Percentiles rank a stretch among this genome's conserved stretches.
phyloP scores from a whole-genome alignment of 2,113 vertebrate species.

The Protobothrops flavoviridis region DNA sequence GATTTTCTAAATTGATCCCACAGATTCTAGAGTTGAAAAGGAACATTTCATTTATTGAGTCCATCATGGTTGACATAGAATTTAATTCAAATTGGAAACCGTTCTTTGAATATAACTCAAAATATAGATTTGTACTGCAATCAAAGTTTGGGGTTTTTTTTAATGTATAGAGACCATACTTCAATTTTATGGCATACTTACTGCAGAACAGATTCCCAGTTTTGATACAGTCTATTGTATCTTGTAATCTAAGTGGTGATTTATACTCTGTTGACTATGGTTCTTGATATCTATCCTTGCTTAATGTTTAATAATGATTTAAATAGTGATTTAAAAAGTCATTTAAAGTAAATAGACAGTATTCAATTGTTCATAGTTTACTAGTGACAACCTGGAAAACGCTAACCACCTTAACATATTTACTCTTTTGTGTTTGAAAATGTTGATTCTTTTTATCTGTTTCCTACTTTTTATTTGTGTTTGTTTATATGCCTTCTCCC shows the following conservation, averaged over 20 bases:
- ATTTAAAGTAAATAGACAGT: background rate
- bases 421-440: background rate
- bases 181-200: background rate
- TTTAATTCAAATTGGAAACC: background rate
- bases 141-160: background rate
- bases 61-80: background rate
- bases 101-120: background rate
- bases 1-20: background rate
- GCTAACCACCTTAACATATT: background rate
- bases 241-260: background rate
- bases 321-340: background rate
- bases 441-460: background rate
- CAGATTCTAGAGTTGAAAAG: background rate
- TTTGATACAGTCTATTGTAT: background rate
- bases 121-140: background rate
- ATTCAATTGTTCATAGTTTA: background rate
- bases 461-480: background rate
- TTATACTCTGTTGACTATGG: background rate
- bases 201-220: background rate
- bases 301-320: background rate
- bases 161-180: background rate
- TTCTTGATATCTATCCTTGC: background rate
- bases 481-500: background rate
- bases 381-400: background rate
- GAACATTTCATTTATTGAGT: background rate